Evolutionary conservation across 2,113 vertebrate species (phyloP).

Genomic region (Pseudois nayaur): DNA sequence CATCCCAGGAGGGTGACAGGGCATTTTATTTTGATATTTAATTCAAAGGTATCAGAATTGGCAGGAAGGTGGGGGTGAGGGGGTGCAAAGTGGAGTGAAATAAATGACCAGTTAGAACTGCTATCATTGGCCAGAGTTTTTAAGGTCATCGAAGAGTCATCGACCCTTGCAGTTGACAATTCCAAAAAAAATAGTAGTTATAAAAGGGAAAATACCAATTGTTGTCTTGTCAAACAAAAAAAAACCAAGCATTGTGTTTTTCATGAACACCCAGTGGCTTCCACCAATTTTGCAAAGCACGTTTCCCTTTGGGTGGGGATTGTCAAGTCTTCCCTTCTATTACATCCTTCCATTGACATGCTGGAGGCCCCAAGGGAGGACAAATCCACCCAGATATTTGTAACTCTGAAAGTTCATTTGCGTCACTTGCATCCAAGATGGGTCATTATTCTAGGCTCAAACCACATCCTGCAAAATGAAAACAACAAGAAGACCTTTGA

Average conservation of each 20-base stretch:
- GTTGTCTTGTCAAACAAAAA: slow-evolving; percentile 84
- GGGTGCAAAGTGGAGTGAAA: not conserved
- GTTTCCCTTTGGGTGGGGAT: slow-evolving; percentile 85
- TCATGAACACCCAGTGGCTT: slow-evolving; percentile 82
- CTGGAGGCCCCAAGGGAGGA: slow-evolving; percentile 72
- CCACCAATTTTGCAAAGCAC: slow-evolving; percentile 82
- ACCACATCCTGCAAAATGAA: slow-evolving; percentile 90
- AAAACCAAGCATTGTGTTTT: slow-evolving; percentile 77
- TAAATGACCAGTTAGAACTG: slow-evolving; percentile 68
- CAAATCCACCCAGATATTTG: slow-evolving; percentile 87
- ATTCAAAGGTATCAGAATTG: slow-evolving; percentile 45
- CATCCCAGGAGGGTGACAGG: slow-evolving; percentile 65
- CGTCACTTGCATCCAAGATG: slow-evolving; percentile 87
- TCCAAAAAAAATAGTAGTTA: slow-evolving; percentile 71
- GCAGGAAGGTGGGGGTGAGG: not conserved
- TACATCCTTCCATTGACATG: slow-evolving; percentile 85
- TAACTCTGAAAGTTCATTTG: slow-evolving; percentile 86
- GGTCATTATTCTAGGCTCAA: slow-evolving; percentile 82
- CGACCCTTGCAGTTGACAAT: slow-evolving; percentile 78
- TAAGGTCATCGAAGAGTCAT: slow-evolving; percentile 83
- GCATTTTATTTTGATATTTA: slow-evolving; percentile 73
- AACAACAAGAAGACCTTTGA: slow-evolving; percentile 86
- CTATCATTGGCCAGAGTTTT: slow-evolving; percentile 69
- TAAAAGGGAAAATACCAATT: slow-evolving; percentile 80
- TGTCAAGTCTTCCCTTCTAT: slow-evolving; percentile 77